Conservation (phyloP, 2,797 vertebrate genomes). For the Chromobotia macracanthus region DNA sequence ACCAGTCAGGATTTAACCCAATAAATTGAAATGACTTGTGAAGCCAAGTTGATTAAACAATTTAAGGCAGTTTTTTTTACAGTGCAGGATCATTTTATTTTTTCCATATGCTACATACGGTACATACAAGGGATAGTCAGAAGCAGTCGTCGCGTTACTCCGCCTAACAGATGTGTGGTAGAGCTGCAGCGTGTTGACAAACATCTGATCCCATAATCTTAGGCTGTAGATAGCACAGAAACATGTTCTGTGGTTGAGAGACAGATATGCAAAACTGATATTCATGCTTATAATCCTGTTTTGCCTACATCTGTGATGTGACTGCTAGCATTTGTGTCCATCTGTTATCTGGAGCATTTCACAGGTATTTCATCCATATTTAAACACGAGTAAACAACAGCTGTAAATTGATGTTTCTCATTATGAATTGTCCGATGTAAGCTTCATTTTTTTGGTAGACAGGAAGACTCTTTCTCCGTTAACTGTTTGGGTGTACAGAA, state of each 20-base stretch:
- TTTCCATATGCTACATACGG: slow-evolving; percentile 47
- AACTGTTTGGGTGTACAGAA: slow-evolving; percentile 62
- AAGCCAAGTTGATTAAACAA: too few species aligned
- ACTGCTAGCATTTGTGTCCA: slow-evolving; percentile 30
- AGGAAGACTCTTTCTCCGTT: slow-evolving; percentile 45
- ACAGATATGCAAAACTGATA: slow-evolving; percentile 23
- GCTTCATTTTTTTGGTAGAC: slow-evolving; percentile 3
- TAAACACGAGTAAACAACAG: slow-evolving; percentile 53
- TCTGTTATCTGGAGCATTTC: slow-evolving; percentile 27
- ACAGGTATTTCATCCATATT: slow-evolving; percentile 49
- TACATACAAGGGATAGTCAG: slow-evolving; percentile 59
- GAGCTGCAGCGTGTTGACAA: slow-evolving; percentile 60
- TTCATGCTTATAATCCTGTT: slow-evolving; percentile 25
- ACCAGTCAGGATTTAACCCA: too few species aligned
- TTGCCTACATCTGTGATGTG: slow-evolving; percentile 52
- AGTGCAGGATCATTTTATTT: slow-evolving; percentile 31
- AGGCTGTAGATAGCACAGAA: slow-evolving; percentile 52
- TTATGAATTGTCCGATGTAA: neutral
- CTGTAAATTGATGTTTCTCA: slow-evolving; percentile 28
- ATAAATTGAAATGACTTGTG: too few species aligned
- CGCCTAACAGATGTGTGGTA: slow-evolving; percentile 67
- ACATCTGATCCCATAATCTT: slow-evolving; percentile 61
- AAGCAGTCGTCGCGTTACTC: slow-evolving; percentile 51
- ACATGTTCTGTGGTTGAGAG: slow-evolving; percentile 12
- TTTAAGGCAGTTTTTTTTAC: too few species aligned